Evolutionary conservation across 2,888 invertebrate genomes (phyloP), one percentile per base, ranked within the genome.

Genomic region (Ceraclea dissimilis): DNA sequence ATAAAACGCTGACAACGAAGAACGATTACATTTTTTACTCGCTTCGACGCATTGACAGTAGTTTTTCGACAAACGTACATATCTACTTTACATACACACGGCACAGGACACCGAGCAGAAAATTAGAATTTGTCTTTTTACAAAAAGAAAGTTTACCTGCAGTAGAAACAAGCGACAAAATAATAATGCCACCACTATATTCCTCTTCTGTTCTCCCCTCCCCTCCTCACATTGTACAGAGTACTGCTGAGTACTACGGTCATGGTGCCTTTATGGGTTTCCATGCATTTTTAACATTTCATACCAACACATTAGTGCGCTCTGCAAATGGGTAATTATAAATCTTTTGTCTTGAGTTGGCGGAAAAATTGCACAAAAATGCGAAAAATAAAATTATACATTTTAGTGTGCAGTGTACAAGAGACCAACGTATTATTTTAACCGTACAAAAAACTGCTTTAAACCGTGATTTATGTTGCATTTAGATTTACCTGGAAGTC

Each of bases 31-130:
- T 26, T 26, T 26, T 10, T 26, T 4, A 26, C 10, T 26, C 26
- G 26, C 26, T 26, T 26, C 26, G 26, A 26, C 26, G 26, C 26
- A 10, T 26, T 26, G 26, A 26, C 26, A 26, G 26, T 26, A 10
- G 26, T 26, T 26, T 26, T 26, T 26, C 26, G 26, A 26, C 26
- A 26, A 26, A 26, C 10, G 10, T 26, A 6, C 26, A n/a, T n/a
- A n/a, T n/a, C n/a, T n/a, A n/a, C n/a, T n/a, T n/a, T n/a, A n/a
- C n/a, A n/a, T n/a, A n/a, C n/a, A n/a, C n/a, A n/a, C n/a, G n/a
- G n/a, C n/a, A 50, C 47, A 54, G 31, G 56, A 56, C 52, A 61
- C 57, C 57, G 58, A 61, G 58, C 58, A 56, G 60, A 61, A 61
- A 60, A 60, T 57, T 57, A 58, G 58, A 56, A 34, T 57, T 51